phyloP scores from a whole-genome alignment of 2,113 vertebrate species.

The Hemiscyllium ocellatum region DNA sequence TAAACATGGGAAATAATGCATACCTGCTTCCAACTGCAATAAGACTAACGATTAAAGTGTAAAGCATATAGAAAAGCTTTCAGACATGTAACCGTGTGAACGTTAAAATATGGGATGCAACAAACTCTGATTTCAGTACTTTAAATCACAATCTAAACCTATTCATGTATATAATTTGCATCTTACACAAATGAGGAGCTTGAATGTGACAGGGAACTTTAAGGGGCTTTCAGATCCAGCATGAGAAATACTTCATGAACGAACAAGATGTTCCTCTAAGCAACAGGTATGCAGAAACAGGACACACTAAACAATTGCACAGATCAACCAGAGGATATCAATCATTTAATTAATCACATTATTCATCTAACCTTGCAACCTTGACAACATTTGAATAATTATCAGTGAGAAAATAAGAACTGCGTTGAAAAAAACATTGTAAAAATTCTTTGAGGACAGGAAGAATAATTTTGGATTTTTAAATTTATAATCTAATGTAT shows the following conservation, averaged over 20 bases:
- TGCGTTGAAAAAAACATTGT: neutral
- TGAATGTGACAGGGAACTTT: neutral
- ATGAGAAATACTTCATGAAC: neutral
- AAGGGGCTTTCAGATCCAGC: neutral
- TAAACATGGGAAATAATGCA: conserved; percentile 1
- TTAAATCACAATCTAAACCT: conserved; percentile 16
- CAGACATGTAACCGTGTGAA: neutral
- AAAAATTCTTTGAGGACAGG: neutral
- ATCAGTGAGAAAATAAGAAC: neutral
- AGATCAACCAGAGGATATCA: neutral
- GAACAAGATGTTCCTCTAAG: neutral
- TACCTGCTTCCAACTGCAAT: conserved; percentile 1
- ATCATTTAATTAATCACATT: neutral
- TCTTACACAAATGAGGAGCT: neutral
- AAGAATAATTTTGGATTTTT: neutral
- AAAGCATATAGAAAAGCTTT: neutral
- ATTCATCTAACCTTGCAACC: neutral
- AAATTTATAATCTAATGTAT: neutral
- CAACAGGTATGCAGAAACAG: neutral
- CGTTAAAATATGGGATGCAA: neutral
- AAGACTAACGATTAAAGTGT: neutral
- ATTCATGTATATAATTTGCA: neutral
- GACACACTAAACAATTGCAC: neutral
- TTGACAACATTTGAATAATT: neutral
- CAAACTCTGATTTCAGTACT: neutral